Conservation (phyloP, 2,113 vertebrate genomes). For the Boulengeromyrus knoepffleri region DNA sequence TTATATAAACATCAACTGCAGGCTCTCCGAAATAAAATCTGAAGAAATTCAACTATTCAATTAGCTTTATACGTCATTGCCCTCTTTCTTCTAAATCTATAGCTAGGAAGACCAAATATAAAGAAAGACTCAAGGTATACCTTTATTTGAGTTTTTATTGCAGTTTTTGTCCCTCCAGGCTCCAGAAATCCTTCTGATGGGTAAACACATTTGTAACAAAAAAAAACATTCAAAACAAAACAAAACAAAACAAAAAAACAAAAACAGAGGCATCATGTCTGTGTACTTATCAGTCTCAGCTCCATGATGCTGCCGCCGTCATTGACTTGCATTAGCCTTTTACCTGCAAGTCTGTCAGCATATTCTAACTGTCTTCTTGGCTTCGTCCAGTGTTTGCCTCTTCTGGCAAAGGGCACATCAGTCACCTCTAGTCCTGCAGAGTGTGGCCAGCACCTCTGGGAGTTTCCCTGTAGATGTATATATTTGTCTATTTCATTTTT, state of each 20-base stretch:
- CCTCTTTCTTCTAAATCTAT: background rate
- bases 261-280: background rate
- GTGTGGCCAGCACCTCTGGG: background rate
- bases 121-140: background rate
- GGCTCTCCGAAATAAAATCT: background rate
- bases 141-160: too few species aligned
- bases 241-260: background rate
- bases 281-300: background rate
- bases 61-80: constrained; percentile 1
- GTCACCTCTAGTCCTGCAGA: background rate
- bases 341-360: background rate
- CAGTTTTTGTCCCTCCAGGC: background rate
- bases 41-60: background rate
- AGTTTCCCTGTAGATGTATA: background rate
- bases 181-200: background rate
- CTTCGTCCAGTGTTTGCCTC: background rate
- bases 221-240: background rate
- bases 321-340: background rate
- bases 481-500: background rate
- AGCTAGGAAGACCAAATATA: background rate
- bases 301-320: background rate
- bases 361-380: background rate
- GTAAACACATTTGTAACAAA: background rate
- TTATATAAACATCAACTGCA: background rate
- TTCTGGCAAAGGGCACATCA: background rate